Conservation (phyloP, 2,888 invertebrate genomes). For the Drosophila mimica region DNA sequence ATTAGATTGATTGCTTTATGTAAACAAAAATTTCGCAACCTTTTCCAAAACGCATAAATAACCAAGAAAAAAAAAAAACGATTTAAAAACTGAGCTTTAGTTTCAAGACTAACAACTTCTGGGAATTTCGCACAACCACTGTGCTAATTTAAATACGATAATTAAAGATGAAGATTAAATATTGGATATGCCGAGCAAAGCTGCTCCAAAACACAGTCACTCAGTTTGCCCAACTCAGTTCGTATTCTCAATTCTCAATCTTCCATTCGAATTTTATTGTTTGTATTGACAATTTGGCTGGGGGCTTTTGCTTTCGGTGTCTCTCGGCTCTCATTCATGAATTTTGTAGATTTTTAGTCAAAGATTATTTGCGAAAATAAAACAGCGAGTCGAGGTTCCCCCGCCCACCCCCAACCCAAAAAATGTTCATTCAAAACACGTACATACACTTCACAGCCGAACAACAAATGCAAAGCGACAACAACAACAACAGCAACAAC, state of each 20-base stretch:
- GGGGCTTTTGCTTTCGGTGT: slow-evolving; percentile 42
- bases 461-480: slow-evolving; percentile 64
- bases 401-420: not conserved
- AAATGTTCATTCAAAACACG: slow-evolving; percentile 73
- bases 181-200: not conserved
- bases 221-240: slow-evolving; percentile 6
- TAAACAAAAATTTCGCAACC: not conserved
- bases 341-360: slow-evolving; percentile 68
- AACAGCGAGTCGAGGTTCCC: slow-evolving; percentile 40
- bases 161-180: slow-evolving; percentile 11
- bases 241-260: slow-evolving; percentile 24
- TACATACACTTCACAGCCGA: slow-evolving; percentile 55
- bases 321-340: slow-evolving; percentile 68
- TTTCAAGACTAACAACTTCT: not conserved
- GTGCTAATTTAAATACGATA: slow-evolving; percentile 1
- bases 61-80: not conserved
- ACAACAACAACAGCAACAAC: slow-evolving; percentile 20
- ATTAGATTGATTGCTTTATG: not conserved
- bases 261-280: slow-evolving; percentile 29
- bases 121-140: not conserved
- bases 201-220: not conserved
- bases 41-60: not conserved
- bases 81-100: not conserved
- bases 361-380: slow-evolving; percentile 69
- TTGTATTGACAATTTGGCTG: slow-evolving; percentile 58